These are phyloP conservation scores for Solenopsis fugax DNA, from an alignment of 1,140 invertebrate genomes.

Conservation along the genomic window DNA sequence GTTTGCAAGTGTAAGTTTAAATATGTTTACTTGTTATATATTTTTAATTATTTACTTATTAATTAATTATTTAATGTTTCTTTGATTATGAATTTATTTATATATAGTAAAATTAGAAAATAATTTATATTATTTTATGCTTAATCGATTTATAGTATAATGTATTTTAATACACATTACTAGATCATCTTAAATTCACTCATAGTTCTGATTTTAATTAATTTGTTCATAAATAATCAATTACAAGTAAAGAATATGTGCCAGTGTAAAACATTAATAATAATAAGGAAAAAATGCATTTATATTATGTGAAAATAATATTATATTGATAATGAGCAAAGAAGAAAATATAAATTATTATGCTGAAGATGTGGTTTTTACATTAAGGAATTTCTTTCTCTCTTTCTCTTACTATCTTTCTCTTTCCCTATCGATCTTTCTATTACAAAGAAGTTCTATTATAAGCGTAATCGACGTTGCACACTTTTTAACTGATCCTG, in stretches of 20 bases:
- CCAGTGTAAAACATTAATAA: not conserved
- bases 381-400: not conserved
- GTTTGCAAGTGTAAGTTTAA: not conserved
- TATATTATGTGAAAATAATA: not conserved
- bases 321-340: not conserved
- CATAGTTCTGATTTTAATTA: not conserved
- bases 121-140: slow-evolving; percentile 3
- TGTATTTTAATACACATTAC: not conserved
- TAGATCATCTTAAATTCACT: not conserved
- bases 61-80: not conserved
- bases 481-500: not conserved
- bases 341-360: not conserved
- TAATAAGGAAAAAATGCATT: slow-evolving; percentile 4
- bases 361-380: too few relatives aligned
- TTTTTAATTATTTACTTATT: not conserved
- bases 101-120: not conserved
- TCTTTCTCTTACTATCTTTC: not conserved
- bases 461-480: not conserved
- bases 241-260: not conserved
- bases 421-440: too few relatives aligned
- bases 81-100: not conserved
- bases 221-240: not conserved
- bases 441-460: slow-evolving; percentile 7
- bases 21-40: not conserved
- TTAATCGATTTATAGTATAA: not conserved